A percentile compares a stretch with the other conserved stretches of the same genome.
phyloP scores from a whole-genome alignment of 2,888 invertebrate genomes.

The Pheosia tremula region DNA sequence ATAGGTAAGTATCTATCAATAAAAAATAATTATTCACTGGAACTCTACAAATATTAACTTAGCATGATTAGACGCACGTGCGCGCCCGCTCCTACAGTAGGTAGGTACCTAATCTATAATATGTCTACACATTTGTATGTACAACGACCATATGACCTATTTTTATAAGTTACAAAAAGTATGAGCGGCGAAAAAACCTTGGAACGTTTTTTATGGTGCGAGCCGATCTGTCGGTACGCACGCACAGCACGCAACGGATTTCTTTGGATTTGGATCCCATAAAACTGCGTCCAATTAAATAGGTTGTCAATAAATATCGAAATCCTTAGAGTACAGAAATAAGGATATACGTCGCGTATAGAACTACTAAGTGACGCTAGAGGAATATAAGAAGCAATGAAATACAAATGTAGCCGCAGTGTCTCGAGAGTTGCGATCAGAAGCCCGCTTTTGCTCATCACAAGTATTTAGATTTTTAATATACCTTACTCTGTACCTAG shows the following conservation, averaged over 20 bases:
- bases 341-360: no score
- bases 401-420: no score
- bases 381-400: no score
- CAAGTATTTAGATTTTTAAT: no score
- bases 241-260: background rate
- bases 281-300: no score
- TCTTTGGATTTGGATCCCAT: no score
- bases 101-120: slow-evolving; percentile 34
- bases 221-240: background rate
- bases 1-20: background rate
- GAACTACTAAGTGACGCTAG: no score
- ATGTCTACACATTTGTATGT: slow-evolving; percentile 46
- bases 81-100: slow-evolving; percentile 40
- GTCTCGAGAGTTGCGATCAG: no score
- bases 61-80: slow-evolving; percentile 76
- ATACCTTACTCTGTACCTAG: no score
- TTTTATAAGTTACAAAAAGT: slow-evolving; percentile 45
- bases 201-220: slow-evolving; percentile 5
- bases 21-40: slow-evolving; percentile 44
- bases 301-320: no score
- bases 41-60: slow-evolving; percentile 55
- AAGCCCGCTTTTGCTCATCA: no score
- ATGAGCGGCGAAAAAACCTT: slow-evolving; percentile 32
- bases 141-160: slow-evolving; percentile 57
- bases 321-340: no score